phyloP scores from a whole-genome alignment of 2,797 vertebrate genomes.

The Scolopax rusticola region DNA sequence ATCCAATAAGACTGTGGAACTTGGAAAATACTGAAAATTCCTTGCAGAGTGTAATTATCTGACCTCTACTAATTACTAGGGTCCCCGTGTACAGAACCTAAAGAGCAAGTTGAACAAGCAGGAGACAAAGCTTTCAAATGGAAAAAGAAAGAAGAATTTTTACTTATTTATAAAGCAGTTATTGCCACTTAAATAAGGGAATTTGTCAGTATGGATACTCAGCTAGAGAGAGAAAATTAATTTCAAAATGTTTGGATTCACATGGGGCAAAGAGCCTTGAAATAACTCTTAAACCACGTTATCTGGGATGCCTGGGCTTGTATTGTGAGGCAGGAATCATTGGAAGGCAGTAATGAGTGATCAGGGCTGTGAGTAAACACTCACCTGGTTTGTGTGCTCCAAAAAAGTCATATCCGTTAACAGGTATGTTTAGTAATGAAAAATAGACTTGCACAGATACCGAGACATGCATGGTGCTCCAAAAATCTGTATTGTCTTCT shows the following conservation, averaged over 20 bases:
- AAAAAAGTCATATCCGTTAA: background rate
- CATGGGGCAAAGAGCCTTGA: background rate
- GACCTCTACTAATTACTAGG: background rate
- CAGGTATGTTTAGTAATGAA: background rate
- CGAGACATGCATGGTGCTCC: accelerated
- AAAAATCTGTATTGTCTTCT: background rate
- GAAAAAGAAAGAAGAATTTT: background rate
- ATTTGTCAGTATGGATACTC: background rate
- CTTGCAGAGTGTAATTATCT: background rate
- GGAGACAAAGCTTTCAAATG: background rate
- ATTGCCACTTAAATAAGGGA: background rate
- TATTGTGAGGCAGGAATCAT: background rate
- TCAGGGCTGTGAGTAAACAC: background rate
- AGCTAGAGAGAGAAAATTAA: background rate
- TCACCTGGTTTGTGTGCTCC: background rate
- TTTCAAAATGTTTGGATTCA: background rate
- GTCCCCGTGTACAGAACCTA: background rate
- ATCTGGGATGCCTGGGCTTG: background rate
- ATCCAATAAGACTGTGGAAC: background rate
- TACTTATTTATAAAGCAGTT: background rate
- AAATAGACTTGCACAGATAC: background rate
- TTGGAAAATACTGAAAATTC: background rate
- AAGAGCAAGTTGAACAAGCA: background rate
- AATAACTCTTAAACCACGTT: background rate
- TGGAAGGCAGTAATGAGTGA: background rate